Base-by-base conservation (phyloP, 2,888 invertebrate genomes). In the Drosophila putrida region DNA sequence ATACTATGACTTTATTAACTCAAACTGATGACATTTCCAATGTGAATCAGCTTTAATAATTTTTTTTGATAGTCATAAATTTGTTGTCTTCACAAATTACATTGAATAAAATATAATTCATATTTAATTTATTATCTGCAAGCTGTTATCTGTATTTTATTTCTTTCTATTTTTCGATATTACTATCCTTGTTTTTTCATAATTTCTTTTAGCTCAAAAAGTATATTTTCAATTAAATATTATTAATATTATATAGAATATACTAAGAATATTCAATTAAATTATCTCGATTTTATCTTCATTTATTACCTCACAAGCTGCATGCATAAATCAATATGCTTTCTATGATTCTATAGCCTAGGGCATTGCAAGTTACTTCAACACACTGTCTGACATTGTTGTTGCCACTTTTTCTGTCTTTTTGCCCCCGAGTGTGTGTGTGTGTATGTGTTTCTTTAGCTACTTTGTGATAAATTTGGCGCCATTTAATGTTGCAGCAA, bases 401-500 rank as follows among this genome's bases (percentile, higher is more conserved):
- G 71, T 47, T 60, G 44, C 67, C 62, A 70, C 63, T 35, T 55
- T 39, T 39, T 50, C 9, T 31, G 5, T 46, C 33, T 38, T n/a
- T 25, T 8, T 20, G 33, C 33, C 4, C 35, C 6, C 35, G 4
- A 44, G 6, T 43, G 20, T 13, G 25, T 9, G 5, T 33, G 0
- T 54, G 6, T 35, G 15, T 61, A 41, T 55, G 33, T 54, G 50
- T 49, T 25, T 36, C 28, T 41, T 49, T 49, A 57, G 76, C 71
- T 60, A 69, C 72, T 82, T 78, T 78, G 86, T 86, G 73, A 88
- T 88, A 75, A 78, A 83, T 88, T 78, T 82, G 75, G 49, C 44
- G 57, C 38, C 72, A 82, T 82, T 88, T 77, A 75, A 79, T 85
- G 82, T 33, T 66, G 72, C 69, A 61, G 78, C 72, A 71, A 82